phyloP scores from a whole-genome alignment of 2,888 invertebrate genomes.

The Azorinus chamasolen region DNA sequence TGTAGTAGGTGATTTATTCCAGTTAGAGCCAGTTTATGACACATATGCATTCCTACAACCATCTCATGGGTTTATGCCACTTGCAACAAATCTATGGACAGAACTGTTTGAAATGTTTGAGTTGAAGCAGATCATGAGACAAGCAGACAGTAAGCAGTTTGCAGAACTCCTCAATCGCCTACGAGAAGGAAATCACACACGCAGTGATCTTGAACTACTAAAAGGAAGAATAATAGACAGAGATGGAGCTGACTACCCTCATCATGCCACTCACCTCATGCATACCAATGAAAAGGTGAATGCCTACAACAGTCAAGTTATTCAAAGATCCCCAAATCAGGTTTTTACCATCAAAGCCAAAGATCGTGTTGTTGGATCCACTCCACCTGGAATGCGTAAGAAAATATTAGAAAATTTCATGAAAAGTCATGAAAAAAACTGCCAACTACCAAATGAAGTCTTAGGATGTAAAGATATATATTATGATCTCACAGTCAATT shows the following conservation, averaged over 20 bases:
- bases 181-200: constrained; percentile 58
- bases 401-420: constrained; percentile 16
- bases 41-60: constrained; percentile 35
- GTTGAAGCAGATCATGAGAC: constrained; percentile 62
- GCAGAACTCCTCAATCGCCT: constrained; percentile 66
- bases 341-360: constrained; percentile 21
- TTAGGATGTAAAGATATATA: constrained; percentile 18
- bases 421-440: constrained; percentile 11
- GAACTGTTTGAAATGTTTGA: constrained; percentile 57
- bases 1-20: constrained; percentile 60
- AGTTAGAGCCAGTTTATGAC: constrained; percentile 61
- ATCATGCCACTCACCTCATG: constrained; percentile 21
- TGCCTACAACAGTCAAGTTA: constrained; percentile 22
- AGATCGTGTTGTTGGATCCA: constrained; percentile 34
- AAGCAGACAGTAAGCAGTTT: constrained; percentile 59
- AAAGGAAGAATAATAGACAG: constrained; percentile 22
- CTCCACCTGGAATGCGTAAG: constrained; percentile 15
- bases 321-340: constrained; percentile 8
- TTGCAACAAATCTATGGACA: constrained; percentile 61
- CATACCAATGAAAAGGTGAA: constrained; percentile 18
- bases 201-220: constrained; percentile 47
- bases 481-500: constrained; percentile 54
- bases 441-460: constrained; percentile 25
- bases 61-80: constrained; percentile 32
- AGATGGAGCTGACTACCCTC: constrained; percentile 25